A percentile compares a stretch with the other conserved stretches of the same genome.
These are phyloP conservation scores for Leptosomus discolor DNA, from an alignment of 2,113 vertebrate genomes.

Conservation along the genomic window DNA sequence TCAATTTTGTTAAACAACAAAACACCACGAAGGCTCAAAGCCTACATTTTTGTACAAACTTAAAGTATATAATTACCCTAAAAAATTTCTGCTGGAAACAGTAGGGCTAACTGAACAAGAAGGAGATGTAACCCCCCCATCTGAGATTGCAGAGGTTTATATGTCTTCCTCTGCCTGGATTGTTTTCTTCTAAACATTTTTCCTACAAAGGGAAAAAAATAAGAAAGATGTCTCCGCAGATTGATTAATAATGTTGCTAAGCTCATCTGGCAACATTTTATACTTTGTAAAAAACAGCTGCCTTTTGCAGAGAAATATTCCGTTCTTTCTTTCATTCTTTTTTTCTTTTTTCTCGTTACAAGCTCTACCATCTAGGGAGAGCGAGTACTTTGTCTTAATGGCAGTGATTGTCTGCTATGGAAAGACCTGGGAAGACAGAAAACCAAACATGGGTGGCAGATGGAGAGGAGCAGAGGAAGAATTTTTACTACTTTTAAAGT, in stretches of 20 bases:
- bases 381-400: slow-evolving; percentile 7
- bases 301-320: slow-evolving; percentile 34
- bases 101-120: not conserved
- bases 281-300: slow-evolving; percentile 36
- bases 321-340: not conserved
- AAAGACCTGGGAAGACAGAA: not conserved
- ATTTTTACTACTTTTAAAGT: not conserved
- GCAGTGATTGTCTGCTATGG: slow-evolving; percentile 6
- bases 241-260: slow-evolving; percentile 21
- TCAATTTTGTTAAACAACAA: not conserved
- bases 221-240: not conserved
- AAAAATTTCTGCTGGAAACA: not conserved
- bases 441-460: not conserved
- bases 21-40: not conserved
- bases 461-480: not conserved
- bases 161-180: not conserved
- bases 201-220: not conserved
- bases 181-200: not conserved
- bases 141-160: not conserved
- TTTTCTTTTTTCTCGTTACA: not conserved
- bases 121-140: not conserved
- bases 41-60: not conserved
- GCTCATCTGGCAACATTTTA: not conserved
- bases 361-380: not conserved
- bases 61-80: not conserved